Evolutionary conservation across 1,140 invertebrate species (phyloP).

Genomic region (Holcopasites calliopsidis): DNA sequence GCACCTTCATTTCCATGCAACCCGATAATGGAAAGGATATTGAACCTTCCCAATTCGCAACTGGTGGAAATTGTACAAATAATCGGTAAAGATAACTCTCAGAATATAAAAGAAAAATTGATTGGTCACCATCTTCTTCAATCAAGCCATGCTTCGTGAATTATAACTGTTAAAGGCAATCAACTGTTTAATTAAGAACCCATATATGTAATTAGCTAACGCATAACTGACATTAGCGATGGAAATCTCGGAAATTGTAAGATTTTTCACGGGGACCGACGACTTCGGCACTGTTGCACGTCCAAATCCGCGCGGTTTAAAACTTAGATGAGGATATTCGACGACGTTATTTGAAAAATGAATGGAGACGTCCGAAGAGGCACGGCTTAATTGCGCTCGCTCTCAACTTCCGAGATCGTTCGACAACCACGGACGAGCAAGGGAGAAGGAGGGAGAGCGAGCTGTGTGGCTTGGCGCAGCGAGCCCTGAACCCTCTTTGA

Average conservation of each 20-base stretch:
- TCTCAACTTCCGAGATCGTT: slow-evolving; percentile 70
- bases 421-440: slow-evolving; percentile 38
- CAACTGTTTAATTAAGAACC: too few relatives aligned
- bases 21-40: too few relatives aligned
- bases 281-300: background rate
- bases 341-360: slow-evolving; percentile 74
- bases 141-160: too few relatives aligned
- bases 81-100: too few relatives aligned
- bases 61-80: too few relatives aligned
- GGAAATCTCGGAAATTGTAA: slow-evolving; percentile 56
- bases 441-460: slow-evolving; percentile 37
- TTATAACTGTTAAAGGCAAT: too few relatives aligned
- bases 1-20: too few relatives aligned
- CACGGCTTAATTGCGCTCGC: slow-evolving; percentile 73
- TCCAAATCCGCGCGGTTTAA: slow-evolving; percentile 67
- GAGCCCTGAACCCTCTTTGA: slow-evolving; percentile 64
- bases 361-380: slow-evolving; percentile 68
- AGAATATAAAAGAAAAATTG: too few relatives aligned
- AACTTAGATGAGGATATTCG: slow-evolving; percentile 71
- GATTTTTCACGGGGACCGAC: background rate
- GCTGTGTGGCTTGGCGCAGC: slow-evolving; percentile 32
- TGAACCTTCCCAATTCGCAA: too few relatives aligned
- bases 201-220: background rate
- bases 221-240: slow-evolving; percentile 42
- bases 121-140: too few relatives aligned